Conservation (phyloP, 2,113 vertebrate species). For the Dunckerocampus dactyliophorus region DNA sequence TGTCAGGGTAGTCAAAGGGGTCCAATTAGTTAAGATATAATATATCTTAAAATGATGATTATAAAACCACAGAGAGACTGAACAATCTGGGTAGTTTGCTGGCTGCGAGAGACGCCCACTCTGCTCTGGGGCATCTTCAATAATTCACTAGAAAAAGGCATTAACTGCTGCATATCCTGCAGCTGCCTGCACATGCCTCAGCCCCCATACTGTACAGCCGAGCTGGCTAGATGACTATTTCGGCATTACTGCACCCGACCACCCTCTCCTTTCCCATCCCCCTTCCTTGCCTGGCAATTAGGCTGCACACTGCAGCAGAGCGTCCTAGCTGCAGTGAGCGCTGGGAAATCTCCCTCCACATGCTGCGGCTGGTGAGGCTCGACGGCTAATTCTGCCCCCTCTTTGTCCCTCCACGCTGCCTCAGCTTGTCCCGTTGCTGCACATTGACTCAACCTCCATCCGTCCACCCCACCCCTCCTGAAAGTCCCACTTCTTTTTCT, state of each 20-base stretch:
- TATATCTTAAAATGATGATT: too few species aligned
- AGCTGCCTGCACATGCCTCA: conserved; percentile 27
- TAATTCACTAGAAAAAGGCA: conserved; percentile 59
- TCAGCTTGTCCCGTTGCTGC: conserved; percentile 47
- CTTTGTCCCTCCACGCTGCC: conserved; percentile 32
- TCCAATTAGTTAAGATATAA: conserved; percentile 8
- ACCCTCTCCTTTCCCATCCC: conserved; percentile 33
- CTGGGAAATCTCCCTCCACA: conserved; percentile 39
- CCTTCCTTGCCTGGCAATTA: conserved; percentile 57
- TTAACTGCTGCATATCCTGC: conserved; percentile 38
- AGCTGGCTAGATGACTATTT: conserved; percentile 52
- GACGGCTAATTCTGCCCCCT: conserved; percentile 18
- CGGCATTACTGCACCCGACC: conserved; percentile 55
- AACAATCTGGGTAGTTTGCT: conserved; percentile 20
- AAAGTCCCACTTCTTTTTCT: conserved; percentile 11
- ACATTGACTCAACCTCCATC: conserved; percentile 29
- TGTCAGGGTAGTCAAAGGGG: conserved; percentile 8
- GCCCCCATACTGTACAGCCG: conserved; percentile 16
- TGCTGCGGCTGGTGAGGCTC: conserved; percentile 13
- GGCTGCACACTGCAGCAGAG: conserved; percentile 65
- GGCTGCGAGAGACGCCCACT: conserved; percentile 31
- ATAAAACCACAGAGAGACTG: conserved; percentile 15
- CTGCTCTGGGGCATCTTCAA: conserved; percentile 50
- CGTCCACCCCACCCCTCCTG: conserved; percentile 14
- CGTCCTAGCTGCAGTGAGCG: conserved; percentile 49